Conservation (phyloP, 2,797 vertebrate species). For the Clarias laeviceps region DNA sequence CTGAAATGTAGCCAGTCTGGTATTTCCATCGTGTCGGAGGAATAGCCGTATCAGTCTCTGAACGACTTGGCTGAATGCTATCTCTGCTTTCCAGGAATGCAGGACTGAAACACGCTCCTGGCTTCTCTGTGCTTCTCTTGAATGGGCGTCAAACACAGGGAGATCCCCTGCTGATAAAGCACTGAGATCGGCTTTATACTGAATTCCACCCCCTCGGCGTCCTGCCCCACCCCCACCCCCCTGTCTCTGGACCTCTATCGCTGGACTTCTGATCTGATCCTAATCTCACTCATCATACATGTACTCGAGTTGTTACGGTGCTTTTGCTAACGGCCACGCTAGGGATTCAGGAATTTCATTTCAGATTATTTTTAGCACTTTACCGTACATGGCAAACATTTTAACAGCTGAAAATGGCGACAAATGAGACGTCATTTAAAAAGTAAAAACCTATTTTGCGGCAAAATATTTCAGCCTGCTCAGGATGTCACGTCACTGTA, state of each 20-base stretch:
- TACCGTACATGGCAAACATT: neutral
- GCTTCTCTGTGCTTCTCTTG: constrained; percentile 30
- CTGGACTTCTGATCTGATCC: neutral
- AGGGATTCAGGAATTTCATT: neutral
- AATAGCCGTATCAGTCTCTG: constrained; percentile 12
- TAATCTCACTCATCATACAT: neutral
- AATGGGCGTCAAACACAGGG: constrained; percentile 27
- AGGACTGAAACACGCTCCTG: neutral
- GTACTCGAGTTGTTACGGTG: neutral
- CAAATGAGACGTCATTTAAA: neutral
- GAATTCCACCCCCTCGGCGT: neutral
- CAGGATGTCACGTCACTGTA: neutral
- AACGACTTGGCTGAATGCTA: constrained; percentile 6
- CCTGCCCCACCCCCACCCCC: neutral
- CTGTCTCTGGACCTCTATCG: neutral
- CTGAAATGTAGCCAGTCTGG: neutral
- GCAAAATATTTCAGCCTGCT: neutral
- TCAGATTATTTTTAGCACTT: neutral
- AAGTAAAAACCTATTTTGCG: neutral
- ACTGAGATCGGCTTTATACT: constrained; percentile 57
- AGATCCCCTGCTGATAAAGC: constrained; percentile 58
- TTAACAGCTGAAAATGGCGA: neutral
- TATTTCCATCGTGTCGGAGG: neutral
- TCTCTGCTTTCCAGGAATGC: constrained; percentile 27
- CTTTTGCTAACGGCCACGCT: neutral